phyloP scores from a whole-genome alignment of 1,140 invertebrate genomes.

The Mercenaria mercenaria region DNA sequence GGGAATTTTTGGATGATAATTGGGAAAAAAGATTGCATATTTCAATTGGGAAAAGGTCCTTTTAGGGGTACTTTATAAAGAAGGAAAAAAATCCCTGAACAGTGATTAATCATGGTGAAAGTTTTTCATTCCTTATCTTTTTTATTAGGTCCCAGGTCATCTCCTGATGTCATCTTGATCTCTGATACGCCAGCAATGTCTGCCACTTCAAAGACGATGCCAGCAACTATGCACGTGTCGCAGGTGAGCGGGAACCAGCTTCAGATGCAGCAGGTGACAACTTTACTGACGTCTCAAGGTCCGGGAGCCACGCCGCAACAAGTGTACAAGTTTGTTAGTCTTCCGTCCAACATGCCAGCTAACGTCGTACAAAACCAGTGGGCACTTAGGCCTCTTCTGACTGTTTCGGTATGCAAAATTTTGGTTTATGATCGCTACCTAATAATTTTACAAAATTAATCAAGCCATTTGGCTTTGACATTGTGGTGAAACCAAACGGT shows the following conservation, averaged over 20 bases:
- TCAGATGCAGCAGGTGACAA: background rate
- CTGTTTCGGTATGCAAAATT: constrained; percentile 63
- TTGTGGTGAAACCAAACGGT: too few relatives aligned
- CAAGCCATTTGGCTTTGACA: too few relatives aligned
- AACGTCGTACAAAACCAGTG: constrained; percentile 66
- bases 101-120: too few relatives aligned
- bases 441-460: too few relatives aligned
- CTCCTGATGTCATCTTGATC: background rate
- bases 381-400: constrained; percentile 66
- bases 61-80: too few relatives aligned
- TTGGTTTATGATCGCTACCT: too few relatives aligned
- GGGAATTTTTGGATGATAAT: too few relatives aligned
- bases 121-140: background rate
- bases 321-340: constrained; percentile 67
- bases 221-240: background rate
- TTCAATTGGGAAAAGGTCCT: too few relatives aligned
- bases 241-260: background rate
- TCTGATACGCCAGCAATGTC: background rate
- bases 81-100: too few relatives aligned
- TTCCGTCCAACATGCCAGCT: constrained; percentile 1
- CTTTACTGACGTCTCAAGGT: background rate
- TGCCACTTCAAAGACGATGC: background rate
- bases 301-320: constrained; percentile 45
- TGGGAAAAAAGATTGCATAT: too few relatives aligned
- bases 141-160: background rate